Base-by-base conservation (phyloP, 2,797 vertebrate species). In the Pogonophryne albipinna region DNA sequence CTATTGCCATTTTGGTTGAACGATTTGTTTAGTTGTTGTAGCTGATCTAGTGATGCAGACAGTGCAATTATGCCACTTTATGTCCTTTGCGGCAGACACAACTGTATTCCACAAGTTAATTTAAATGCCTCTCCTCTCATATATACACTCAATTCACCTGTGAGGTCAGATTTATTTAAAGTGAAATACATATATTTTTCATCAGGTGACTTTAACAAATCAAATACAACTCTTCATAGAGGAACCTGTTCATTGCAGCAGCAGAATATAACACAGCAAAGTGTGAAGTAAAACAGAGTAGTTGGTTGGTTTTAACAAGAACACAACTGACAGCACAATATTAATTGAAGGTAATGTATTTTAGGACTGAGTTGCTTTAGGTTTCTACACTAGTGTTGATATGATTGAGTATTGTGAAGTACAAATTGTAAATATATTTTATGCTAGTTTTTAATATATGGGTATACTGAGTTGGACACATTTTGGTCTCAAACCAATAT, bases 31-130 rank as follows among this genome's bases (percentile, higher is more conserved):
- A 9, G 19, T 46, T 66, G 16, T 68, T 15, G 49, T 60, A 7
- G 17, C 10, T 51, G 44, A 23, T 45, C 44, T 65, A 68, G 12
- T 72, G 71, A 75, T 76, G 69, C 60, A 62, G 42, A 16, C 57
- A 44, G 45, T 31, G 64, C 13, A 59, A 27, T 59, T 23, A 62
- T 76, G 44, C 14, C 38, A 45, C 38, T 55, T 58, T 51, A 42
- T 71, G n/a, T 72, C 23, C 47, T 68, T 77, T 78, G 56, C 66
- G 7, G 74, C 66, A 79, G 60, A 78, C 64, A 45, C 23, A 66
- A 55, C 4, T 1, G 15, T 73, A 46, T 44, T 61, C 2, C 4
- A 20, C 23, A 15, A 50, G 27, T 6, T 51, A 10, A 31, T 58
- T n/a, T 10, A 20, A 62, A 1, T 9, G 1, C 31, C 34, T 19